Evolutionary conservation across 1,140 invertebrate species (phyloP).

Genomic region (Chymomyza costata): DNA sequence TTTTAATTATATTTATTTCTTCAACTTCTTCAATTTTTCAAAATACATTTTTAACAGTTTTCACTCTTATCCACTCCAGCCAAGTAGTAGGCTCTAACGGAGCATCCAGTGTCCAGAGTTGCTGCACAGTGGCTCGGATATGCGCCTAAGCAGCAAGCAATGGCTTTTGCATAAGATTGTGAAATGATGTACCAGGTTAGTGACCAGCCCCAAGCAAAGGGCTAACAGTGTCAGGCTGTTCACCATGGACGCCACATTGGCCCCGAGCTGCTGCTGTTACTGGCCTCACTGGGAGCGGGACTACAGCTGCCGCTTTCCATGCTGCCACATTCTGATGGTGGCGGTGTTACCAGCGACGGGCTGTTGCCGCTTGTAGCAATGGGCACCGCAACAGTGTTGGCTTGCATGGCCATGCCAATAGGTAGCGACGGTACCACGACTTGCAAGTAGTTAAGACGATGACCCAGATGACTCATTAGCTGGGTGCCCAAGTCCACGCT

Average conservation of each 20-base stretch:
- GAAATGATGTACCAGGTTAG: too few relatives aligned
- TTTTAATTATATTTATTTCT: too few relatives aligned
- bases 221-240: conserved; percentile 21
- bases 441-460: conserved; percentile 82
- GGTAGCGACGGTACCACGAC: conserved; percentile 66
- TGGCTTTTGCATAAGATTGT: too few relatives aligned
- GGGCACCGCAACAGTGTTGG: conserved; percentile 5
- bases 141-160: too few relatives aligned
- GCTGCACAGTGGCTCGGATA: too few relatives aligned
- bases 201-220: conserved; percentile 23
- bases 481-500: conserved; percentile 91
- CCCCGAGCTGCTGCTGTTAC: conserved; percentile 32
- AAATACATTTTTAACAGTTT: background rate
- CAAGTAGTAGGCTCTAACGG: conserved; percentile 12
- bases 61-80: conserved; percentile 22
- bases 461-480: conserved; percentile 90
- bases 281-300: conserved; percentile 67
- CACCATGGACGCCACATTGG: conserved; percentile 74
- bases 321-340: conserved; percentile 71
- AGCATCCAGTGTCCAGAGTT: conserved; percentile 2
- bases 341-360: conserved; percentile 56
- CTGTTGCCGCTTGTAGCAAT: conserved; percentile 16
- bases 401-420: conserved; percentile 40
- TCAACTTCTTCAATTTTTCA: too few relatives aligned
- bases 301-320: conserved; percentile 67